Evolutionary conservation across 2,797 vertebrate species (phyloP), one percentile per base, ranked within the genome.

Genomic region (Enteromius treurensis): DNA sequence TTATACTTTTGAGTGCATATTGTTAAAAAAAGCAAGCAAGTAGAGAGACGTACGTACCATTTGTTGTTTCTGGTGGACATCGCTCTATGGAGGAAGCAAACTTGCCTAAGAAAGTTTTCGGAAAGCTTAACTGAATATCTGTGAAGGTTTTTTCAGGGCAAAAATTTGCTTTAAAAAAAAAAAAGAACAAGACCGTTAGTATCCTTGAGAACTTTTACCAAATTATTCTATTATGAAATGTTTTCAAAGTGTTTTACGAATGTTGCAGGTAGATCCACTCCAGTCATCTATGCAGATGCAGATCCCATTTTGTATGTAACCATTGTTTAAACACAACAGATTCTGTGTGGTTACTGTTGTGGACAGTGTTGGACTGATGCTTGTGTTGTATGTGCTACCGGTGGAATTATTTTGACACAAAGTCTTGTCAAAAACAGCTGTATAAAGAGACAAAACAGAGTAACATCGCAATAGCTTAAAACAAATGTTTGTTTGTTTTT

Each of bases 201-300:
- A n/a, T 69, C 14, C 14, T 13, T 69, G 15, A 42, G 0, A 69
- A 8, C 1, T 17, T 37, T 55, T n/a, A 1, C 34, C 58, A 5
- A 0, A 34, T 42, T 40, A 29, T 0, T 26, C 42, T 34, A 10
- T 32, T 5, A 45, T 32, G n/a, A 14, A 71, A 60, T 71, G 5
- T 37, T 17, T 17, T 60, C 0, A 71, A n/a, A 47, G 17, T 19
- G 5, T 17, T 71, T 79, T 80, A 80, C 79, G 0, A 58, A 47
- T 62, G 11, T 32, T 34, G 68, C 79, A 80, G 68, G 0, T 15
- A n/a, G 37, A 0, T 62, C 79, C 68, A 47, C 23, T 71, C 79
- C 79, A 80, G 5, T 34, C 68, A 3, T 80, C 53, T n/a, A 1
- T 19, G 29, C 79, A 80, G 53, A 71, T 19, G 37, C 79, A 80